phyloP scores from a whole-genome alignment of 2,113 vertebrate species.

The Regulus satrapa region DNA sequence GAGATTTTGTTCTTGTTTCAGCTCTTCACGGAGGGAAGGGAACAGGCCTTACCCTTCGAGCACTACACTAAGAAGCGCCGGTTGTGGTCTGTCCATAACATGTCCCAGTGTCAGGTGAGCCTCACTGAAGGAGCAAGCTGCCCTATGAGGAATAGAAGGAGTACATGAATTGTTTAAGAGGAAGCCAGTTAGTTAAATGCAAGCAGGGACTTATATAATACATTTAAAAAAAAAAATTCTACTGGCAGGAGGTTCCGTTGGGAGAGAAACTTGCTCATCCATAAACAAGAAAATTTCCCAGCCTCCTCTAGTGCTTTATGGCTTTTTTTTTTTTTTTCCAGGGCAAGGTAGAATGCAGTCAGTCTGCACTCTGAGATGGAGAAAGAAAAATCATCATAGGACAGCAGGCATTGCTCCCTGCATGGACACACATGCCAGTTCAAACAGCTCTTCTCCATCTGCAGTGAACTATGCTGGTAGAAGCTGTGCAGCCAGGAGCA shows the following conservation, averaged over 20 bases:
- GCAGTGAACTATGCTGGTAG: neutral
- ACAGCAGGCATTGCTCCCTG: neutral
- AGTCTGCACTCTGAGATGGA: neutral
- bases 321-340: neutral
- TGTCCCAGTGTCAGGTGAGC: neutral
- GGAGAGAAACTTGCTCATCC: constrained; percentile 59
- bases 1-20: neutral
- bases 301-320: constrained; percentile 24
- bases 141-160: neutral
- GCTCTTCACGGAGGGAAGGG: neutral
- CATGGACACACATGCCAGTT: fast-evolving
- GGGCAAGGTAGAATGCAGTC: neutral
- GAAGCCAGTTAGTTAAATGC: constrained; percentile 27
- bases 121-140: neutral
- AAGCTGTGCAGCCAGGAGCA: neutral
- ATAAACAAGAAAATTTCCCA: constrained; percentile 52
- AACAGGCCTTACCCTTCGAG: neutral
- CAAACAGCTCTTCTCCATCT: neutral
- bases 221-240: constrained; percentile 37
- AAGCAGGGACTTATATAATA: constrained; percentile 59
- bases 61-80: fast-evolving
- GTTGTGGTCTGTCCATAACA: fast-evolving
- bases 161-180: constrained; percentile 48
- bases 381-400: neutral
- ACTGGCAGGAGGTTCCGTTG: constrained; percentile 43